Conservation (phyloP, 2,113 vertebrate genomes). For the Tachuris rubrigastra region DNA sequence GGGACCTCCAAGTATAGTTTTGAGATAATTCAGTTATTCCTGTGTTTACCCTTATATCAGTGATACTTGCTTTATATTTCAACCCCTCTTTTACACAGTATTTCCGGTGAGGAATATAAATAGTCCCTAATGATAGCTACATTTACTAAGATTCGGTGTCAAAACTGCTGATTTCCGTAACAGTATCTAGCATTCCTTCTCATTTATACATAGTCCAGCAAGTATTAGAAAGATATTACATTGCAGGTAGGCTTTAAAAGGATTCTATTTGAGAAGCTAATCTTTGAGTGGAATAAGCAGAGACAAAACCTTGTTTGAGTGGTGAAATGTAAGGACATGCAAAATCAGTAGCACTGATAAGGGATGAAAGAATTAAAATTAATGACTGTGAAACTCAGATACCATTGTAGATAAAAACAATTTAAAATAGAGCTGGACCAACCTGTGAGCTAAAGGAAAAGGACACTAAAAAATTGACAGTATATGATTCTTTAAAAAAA, state of each 20-base stretch:
- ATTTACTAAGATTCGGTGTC: background rate
- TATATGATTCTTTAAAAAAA: background rate
- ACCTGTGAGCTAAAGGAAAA: slow-evolving; percentile 7
- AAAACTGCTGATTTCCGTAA: background rate
- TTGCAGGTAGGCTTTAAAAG: background rate
- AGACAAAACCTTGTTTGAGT: slow-evolving; percentile 24
- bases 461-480: background rate
- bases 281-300: background rate
- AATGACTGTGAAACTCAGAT: slow-evolving; percentile 39
- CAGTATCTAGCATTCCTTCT: background rate
- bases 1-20: background rate
- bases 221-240: background rate
- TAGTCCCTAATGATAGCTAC: background rate
- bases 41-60: background rate
- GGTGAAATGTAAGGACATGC: slow-evolving; percentile 4
- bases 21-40: background rate
- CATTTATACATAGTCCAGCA: background rate
- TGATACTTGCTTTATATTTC: background rate
- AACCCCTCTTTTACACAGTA: background rate
- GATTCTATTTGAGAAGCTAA: slow-evolving; percentile 13
- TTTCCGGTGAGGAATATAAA: background rate
- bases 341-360: slow-evolving; percentile 58
- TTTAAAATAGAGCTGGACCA: background rate
- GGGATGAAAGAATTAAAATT: slow-evolving; percentile 54
- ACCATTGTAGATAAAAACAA: background rate